These are phyloP conservation scores for Lasioglossum marginatum DNA, from an alignment of 2,888 invertebrate genomes.

Conservation along the genomic window DNA sequence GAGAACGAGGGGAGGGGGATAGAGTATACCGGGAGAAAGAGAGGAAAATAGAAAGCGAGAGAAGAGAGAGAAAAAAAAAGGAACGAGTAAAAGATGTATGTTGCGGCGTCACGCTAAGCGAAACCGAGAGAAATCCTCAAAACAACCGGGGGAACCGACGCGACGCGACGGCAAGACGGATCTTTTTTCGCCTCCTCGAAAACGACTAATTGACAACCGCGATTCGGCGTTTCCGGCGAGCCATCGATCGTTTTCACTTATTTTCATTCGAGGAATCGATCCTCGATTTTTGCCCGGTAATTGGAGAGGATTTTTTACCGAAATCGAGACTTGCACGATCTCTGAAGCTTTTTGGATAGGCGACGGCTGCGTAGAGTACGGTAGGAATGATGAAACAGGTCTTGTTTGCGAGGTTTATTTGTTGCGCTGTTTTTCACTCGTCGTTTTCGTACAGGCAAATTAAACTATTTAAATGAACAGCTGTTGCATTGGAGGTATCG, in stretches of 20 bases:
- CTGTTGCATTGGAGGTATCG: too few species aligned
- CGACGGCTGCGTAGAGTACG: too few species aligned
- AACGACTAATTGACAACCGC: not conserved
- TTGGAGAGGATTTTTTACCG: not conserved
- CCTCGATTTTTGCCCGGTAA: not conserved
- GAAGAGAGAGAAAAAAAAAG: constrained; percentile 13
- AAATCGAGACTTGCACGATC: not conserved
- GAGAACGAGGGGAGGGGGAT: constrained; percentile 20
- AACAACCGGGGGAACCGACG: constrained; percentile 34
- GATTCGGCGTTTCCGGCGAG: not conserved
- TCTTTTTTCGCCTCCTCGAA: not conserved
- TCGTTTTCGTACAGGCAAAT: too few species aligned
- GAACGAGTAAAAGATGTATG: constrained; percentile 35
- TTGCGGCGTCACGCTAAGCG: constrained; percentile 51
- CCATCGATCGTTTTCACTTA: not conserved
- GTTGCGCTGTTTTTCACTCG: too few species aligned
- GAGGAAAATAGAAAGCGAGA: constrained; percentile 37
- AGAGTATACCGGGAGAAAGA: constrained; percentile 40
- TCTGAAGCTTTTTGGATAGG: not conserved
- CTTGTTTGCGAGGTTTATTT: too few species aligned
- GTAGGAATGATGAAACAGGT: too few species aligned
- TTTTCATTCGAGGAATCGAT: not conserved
- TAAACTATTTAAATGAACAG: too few species aligned
- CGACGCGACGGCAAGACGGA: not conserved
- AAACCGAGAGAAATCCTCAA: constrained; percentile 36